A percentile compares a stretch with the other conserved stretches of the same genome.
These are phyloP conservation scores for Heterohyrax brucei DNA, from an alignment of 2,797 vertebrate species.

Conservation along the genomic window DNA sequence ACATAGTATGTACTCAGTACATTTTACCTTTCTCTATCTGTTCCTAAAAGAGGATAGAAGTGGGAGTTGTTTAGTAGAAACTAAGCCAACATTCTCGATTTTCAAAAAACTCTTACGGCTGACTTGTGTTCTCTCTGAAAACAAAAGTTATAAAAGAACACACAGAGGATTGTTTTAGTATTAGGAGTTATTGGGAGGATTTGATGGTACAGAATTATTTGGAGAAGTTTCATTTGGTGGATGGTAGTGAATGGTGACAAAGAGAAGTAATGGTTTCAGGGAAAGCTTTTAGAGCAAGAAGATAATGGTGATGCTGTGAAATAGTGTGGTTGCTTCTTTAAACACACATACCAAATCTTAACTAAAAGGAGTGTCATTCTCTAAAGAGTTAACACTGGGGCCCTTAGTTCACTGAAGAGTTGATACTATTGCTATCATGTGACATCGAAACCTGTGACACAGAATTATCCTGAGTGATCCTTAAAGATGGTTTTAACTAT, in stretches of 20 bases:
- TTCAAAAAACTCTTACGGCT: neutral
- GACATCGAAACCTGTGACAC: neutral
- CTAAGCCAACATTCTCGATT: neutral
- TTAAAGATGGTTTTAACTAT: constrained; percentile 47
- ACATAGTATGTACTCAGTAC: neutral
- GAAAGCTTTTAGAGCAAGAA: constrained; percentile 5
- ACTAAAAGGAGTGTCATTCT: constrained; percentile 28
- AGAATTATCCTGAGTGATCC: constrained; percentile 48
- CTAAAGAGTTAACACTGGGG: neutral
- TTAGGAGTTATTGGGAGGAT: neutral
- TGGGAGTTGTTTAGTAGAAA: constrained; percentile 60
- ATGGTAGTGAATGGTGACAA: constrained; percentile 49
- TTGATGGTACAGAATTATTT: constrained; percentile 45
- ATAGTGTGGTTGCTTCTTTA: constrained; percentile 12
- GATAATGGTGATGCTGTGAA: constrained; percentile 3
- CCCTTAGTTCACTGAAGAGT: constrained; percentile 58
- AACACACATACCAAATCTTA: neutral
- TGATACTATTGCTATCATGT: neutral
- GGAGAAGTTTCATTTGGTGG: constrained; percentile 47
- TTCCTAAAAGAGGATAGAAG: neutral
- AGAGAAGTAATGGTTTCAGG: constrained; percentile 61
- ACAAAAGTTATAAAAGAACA: neutral
- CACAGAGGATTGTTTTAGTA: neutral
- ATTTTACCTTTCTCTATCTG: neutral
- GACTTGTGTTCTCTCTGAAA: neutral